These are phyloP conservation scores for Ariolimax columbianus DNA, from an alignment of 2,888 invertebrate species.

Conservation along the genomic window DNA sequence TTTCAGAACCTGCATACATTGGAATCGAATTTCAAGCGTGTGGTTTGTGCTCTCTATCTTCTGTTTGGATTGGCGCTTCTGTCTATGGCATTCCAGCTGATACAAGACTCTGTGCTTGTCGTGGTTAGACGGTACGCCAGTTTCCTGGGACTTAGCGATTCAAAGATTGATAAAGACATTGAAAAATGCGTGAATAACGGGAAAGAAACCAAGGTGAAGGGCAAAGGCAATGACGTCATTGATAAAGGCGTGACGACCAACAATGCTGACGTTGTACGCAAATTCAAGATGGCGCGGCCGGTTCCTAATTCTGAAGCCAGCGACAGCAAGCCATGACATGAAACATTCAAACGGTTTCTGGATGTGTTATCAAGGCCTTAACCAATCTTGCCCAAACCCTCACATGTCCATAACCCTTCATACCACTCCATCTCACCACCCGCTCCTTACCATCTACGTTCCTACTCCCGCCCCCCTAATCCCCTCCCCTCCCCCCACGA, in stretches of 20 bases:
- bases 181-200: neutral
- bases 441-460: no score
- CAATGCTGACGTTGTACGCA: no score
- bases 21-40: conserved; percentile 72
- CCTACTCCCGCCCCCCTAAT: no score
- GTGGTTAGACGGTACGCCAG: conserved; percentile 33
- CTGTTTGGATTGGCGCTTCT: conserved; percentile 79
- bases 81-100: conserved; percentile 80
- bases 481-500: no score
- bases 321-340: neutral
- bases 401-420: no score
- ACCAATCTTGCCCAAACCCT: no score
- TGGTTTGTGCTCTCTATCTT: conserved; percentile 78
- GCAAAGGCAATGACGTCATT: no score
- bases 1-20: conserved; percentile 29
- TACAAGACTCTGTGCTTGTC: conserved; percentile 67
- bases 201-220: no score
- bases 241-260: no score
- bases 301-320: neutral
- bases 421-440: no score
- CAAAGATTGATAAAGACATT: conserved; percentile 43
- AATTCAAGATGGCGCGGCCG: neutral
- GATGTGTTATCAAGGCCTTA: no score
- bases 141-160: conserved; percentile 44
- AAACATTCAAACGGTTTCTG: neutral